A percentile compares a stretch with the other conserved stretches of the same genome.
Conservation (phyloP, 2,113 vertebrate species). For the Lepus europaeus region DNA sequence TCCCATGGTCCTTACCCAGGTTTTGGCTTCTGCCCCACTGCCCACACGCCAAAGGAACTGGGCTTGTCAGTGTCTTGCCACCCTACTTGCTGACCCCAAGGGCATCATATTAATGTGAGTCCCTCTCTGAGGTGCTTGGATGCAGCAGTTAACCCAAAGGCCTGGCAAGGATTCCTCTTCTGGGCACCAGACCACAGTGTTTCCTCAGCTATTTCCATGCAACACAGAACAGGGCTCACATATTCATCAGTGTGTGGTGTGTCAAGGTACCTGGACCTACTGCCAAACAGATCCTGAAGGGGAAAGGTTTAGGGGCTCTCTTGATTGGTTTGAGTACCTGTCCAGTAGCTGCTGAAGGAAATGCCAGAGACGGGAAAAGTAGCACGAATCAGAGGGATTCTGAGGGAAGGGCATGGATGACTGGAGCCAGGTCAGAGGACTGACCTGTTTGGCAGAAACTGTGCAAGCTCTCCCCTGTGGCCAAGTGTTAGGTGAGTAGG, state of each 20-base stretch:
- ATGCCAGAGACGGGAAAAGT: neutral
- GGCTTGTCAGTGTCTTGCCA: constrained; percentile 12
- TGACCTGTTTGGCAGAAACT: neutral
- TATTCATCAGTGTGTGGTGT: neutral
- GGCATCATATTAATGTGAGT: neutral
- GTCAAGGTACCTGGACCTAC: neutral
- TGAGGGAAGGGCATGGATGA: neutral
- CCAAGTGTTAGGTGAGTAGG: constrained; percentile 36
- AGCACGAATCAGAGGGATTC: neutral
- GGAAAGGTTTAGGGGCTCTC: neutral
- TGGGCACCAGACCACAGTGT: neutral
- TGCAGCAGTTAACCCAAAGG: neutral
- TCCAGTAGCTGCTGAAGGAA: constrained; percentile 24
- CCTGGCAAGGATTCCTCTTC: neutral
- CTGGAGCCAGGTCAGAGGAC: neutral
- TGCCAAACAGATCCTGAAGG: neutral
- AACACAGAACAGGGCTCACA: neutral
- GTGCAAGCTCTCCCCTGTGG: neutral
- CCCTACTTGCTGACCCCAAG: neutral
- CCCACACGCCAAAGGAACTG: neutral
- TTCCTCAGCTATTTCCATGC: constrained; percentile 13
- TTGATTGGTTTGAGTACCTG: neutral
- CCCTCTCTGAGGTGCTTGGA: neutral
- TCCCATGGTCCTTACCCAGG: neutral
- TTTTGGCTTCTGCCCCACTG: neutral